These are phyloP conservation scores for Litoditis marina DNA, from an alignment of 2,888 invertebrate species.

Conservation along the genomic window DNA sequence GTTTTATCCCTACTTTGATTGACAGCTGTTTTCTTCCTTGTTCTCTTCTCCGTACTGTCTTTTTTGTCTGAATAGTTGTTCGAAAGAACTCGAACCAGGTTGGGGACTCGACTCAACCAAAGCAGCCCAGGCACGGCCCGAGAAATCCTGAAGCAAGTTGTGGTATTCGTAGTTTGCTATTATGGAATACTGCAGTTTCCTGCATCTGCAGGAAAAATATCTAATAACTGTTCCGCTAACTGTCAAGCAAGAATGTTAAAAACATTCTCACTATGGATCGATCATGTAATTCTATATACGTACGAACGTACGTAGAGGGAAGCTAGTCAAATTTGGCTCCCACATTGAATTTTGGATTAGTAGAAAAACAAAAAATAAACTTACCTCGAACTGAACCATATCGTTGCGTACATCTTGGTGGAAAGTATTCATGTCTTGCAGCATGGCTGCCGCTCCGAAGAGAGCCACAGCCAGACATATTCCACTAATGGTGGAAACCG, in stretches of 20 bases:
- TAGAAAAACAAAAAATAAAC: background rate
- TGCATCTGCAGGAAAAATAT: no score
- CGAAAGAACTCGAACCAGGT: background rate
- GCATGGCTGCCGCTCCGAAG: background rate
- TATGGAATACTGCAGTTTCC: no score
- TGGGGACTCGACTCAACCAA: background rate
- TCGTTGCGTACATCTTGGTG: background rate
- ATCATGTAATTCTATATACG: no score
- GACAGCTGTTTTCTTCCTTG: background rate
- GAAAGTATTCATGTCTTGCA: background rate
- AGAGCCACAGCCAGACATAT: background rate
- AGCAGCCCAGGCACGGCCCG: background rate
- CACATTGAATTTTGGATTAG: no score
- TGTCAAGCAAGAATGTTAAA: no score
- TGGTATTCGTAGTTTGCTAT: no score
- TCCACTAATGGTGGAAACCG: background rate
- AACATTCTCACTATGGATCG: no score
- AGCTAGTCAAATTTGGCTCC: no score
- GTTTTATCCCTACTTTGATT: background rate
- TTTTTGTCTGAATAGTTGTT: background rate
- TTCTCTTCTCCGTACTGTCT: background rate
- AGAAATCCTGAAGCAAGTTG: background rate
- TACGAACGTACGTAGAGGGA: no score
- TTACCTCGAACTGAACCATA: conserved; percentile 1
- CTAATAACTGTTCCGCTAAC: no score